Evolutionary conservation across 92 coral and sea anemone species (phyloP), one percentile per base, ranked within the genome.

Genomic region (Parazoanthus darwini): DNA sequence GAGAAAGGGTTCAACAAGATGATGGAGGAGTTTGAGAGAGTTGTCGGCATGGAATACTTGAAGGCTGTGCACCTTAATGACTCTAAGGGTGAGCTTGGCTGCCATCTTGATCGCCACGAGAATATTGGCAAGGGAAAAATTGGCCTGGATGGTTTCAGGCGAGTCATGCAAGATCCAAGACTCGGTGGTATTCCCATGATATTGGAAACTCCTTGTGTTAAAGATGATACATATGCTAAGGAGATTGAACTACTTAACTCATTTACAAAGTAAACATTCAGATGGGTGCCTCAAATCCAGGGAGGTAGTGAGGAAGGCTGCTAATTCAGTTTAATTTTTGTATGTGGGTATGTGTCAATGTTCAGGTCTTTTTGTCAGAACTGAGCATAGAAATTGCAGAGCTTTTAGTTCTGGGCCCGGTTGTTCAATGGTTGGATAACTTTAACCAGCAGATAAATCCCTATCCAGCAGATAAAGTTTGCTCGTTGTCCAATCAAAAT

Each of bases 71-170:
- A 96, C 74, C 80, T 96, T 65, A 96, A 96, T 88, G 98, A 96
- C 78, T 96, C 98, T 3, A 96, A 96, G 77, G 98, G 98, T 18
- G 96, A 91, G 11, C 88, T 94, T 9, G 98, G 98, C 44, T 96
- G 98, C 66, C 98, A 96, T 92, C 90, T 96, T 43, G 98, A 96
- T 79, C 89, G 98, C 36, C 98, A 96, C 81, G 98, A 96, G 88
- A 96, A 96, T 86, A 96, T 96, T 91, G 98, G 98, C 50, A 93
- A 91, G 83, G 98, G 98, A 26, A 93, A 92, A 86, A 92, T 96
- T 88, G 98, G 98, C 16, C 78, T 84, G 6, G 91, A 78, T 38
- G 96, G 94, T n/a, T 96, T 96, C 76, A 76, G 88, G 56, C 89
- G 90, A 73, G 36, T 96, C 16, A 96, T 96, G 98, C 89, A 86